These are phyloP conservation scores for Agrotis ipsilon DNA, from an alignment of 2,888 invertebrate genomes.

Conservation along the genomic window DNA sequence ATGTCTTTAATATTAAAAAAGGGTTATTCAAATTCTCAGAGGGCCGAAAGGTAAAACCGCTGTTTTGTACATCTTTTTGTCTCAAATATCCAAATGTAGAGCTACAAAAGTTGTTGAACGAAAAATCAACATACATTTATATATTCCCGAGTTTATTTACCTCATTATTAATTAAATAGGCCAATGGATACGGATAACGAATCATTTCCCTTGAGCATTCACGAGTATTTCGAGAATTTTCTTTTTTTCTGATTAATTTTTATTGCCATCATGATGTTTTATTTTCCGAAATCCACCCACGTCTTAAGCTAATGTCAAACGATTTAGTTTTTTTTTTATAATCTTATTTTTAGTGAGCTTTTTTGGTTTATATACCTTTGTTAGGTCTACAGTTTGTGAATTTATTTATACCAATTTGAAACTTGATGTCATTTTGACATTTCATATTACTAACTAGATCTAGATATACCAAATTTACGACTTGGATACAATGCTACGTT, in stretches of 20 bases:
- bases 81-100: background rate
- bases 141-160: constrained; percentile 13
- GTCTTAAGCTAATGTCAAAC: background rate
- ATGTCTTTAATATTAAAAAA: too few species aligned
- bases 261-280: background rate
- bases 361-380: background rate
- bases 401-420: background rate
- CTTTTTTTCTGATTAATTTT: background rate
- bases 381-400: background rate
- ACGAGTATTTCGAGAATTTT: constrained; percentile 2
- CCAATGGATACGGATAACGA: background rate
- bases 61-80: background rate
- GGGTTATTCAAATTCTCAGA: background rate
- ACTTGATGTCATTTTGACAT: too few species aligned
- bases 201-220: constrained; percentile 11
- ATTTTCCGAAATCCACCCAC: background rate
- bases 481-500: background rate
- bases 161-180: constrained; percentile 10
- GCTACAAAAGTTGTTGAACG: background rate
- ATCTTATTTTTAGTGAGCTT: background rate
- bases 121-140: background rate
- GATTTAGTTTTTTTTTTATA: background rate
- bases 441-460: too few species aligned
- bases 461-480: too few species aligned
- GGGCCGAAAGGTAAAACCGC: background rate